These are phyloP conservation scores for Erebia aethiops DNA, from an alignment of 2,888 invertebrate species.

Conservation along the genomic window DNA sequence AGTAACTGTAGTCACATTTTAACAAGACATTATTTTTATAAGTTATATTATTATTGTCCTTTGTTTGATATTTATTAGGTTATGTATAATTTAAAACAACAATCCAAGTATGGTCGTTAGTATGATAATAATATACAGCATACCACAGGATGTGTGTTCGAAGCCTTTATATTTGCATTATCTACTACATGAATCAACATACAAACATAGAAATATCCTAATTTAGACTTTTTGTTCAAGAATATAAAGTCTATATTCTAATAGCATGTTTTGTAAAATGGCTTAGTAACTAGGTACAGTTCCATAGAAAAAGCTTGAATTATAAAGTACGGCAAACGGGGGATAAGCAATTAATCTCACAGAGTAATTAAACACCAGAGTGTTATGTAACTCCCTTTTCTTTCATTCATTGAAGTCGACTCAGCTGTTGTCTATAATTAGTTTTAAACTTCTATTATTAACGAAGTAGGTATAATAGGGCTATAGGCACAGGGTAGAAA, in stretches of 20 bases:
- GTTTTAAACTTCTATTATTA: neutral
- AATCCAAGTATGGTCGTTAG: slow-evolving; percentile 51
- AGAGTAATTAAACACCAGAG: slow-evolving; percentile 62
- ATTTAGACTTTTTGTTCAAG: slow-evolving; percentile 29
- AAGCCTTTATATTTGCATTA: slow-evolving; percentile 47
- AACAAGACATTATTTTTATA: neutral
- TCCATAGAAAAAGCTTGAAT: slow-evolving; percentile 38
- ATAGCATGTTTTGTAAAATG: neutral
- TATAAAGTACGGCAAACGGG: slow-evolving; percentile 41
- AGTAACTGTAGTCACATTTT: neutral
- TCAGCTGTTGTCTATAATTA: neutral
- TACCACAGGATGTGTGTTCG: slow-evolving; percentile 51
- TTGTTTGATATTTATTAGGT: neutral
- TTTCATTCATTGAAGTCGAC: neutral
- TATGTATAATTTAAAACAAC: slow-evolving; percentile 27
- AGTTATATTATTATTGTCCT: neutral
- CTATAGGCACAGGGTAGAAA: too few relatives aligned
- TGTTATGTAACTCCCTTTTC: slow-evolving; percentile 56
- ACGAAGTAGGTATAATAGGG: too few relatives aligned
- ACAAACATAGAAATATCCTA: neutral
- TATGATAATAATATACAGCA: slow-evolving; percentile 64
- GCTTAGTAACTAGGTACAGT: slow-evolving; percentile 24
- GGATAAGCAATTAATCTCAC: slow-evolving; percentile 48
- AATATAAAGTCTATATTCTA: slow-evolving; percentile 34
- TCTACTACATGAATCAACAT: slow-evolving; percentile 34